Base-by-base conservation (phyloP, 2,888 invertebrate species). In the Unio pictorum region DNA sequence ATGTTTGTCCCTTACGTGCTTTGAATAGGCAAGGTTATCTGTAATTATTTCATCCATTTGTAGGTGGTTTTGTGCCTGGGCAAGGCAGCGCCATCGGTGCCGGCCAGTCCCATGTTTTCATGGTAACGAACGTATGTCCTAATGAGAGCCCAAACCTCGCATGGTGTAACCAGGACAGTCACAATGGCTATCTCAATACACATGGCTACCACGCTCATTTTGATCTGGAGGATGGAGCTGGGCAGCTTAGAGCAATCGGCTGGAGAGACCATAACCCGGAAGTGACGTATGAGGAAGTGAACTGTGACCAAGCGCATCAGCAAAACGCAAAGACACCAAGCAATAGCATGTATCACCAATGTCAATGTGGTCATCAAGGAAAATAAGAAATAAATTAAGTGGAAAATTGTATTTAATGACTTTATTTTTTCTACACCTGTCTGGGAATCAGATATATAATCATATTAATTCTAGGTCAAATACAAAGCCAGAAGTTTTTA, bases 91-190 rank as follows among this genome's bases (percentile, higher is more conserved):
- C 71, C 0, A 68, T 75, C 8, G n/a, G 63, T 1, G 73, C 69
- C 26, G 75, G 72, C 3, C 65, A 60, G 26, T 67, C 76, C 23
- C 58, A 72, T 18, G 74, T 78, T 18, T 84, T 86, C 72, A 83
- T 83, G 84, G 71, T 84, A 11, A 84, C 83, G 23, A 84, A 86
- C 64, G 66, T 81, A 28, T 86, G 84, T 70, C 84, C 84, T 2
- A 75, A 76, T 26, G 72, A 65, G 17, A 77, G 67, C 3, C 81
- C 80, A 1, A 86, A 86, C 64, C 67, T 75, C 23, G 67, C 75
- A 15, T 84, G 86, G 84, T 84, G 86, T 60, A 80, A 72, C 6
- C 84, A 84, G 56, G 55, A 74, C 1, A 26, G 23, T 6, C 70
- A 71, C 4, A 70, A 72, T 26, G 67, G 73, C 6, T 69, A 73